Conservation (phyloP, 2,888 invertebrate genomes). For the Bruchidius siliquastri region DNA sequence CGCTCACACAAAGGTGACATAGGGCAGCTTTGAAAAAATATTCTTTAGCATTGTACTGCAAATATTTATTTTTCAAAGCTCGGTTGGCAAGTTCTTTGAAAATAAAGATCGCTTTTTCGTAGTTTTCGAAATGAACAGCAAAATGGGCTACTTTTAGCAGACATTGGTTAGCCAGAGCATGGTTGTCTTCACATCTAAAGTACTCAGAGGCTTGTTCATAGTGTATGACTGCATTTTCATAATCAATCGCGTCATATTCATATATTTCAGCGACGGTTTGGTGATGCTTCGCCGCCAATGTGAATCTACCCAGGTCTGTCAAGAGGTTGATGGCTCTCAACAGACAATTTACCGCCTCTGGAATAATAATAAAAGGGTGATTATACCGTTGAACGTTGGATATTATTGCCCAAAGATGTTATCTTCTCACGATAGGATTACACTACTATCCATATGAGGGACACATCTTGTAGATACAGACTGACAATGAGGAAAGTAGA, state of each 20-base stretch:
- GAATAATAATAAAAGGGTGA: conserved; percentile 9
- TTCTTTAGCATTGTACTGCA: too few species aligned
- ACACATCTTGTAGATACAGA: too few species aligned
- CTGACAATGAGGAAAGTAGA: too few species aligned
- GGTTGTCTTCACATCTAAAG: conserved; percentile 94
- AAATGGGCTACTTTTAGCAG: conserved; percentile 96
- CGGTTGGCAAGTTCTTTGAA: conserved; percentile 93
- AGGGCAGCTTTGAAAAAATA: too few species aligned
- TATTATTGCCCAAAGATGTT: background rate
- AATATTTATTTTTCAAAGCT: conserved; percentile 53
- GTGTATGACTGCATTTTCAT: conserved; percentile 84
- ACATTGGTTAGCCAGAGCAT: conserved; percentile 97
- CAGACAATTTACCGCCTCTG: conserved; percentile 87
- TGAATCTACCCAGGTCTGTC: conserved; percentile 95
- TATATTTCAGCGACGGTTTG: conserved; percentile 94
- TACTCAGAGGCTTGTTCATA: conserved; percentile 98
- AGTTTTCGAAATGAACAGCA: conserved; percentile 93
- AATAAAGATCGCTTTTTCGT: conserved; percentile 93
- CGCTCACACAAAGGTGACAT: too few species aligned
- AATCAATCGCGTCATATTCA: conserved; percentile 87
- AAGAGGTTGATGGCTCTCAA: conserved; percentile 94
- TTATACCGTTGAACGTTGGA: background rate
- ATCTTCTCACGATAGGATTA: background rate
- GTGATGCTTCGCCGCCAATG: conserved; percentile 95
- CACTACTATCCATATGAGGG: too few species aligned